Evolutionary conservation across 2,888 invertebrate species (phyloP).

Genomic region (Alcis repandata): DNA sequence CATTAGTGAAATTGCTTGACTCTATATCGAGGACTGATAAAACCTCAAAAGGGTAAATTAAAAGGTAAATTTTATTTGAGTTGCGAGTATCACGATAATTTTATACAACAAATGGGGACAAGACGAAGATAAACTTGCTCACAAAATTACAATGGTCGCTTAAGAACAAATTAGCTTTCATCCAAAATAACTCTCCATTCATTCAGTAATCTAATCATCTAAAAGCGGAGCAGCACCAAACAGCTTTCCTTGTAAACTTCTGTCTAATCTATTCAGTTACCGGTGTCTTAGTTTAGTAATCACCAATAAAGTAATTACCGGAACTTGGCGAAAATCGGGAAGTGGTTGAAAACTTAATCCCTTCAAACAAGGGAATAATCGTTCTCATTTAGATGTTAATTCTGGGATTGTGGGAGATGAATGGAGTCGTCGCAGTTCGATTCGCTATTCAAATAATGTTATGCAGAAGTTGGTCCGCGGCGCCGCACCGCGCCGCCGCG

Average conservation of each 20-base stretch:
- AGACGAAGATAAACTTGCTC: constrained; percentile 7
- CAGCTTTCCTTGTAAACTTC: constrained; percentile 58
- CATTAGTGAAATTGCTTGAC: too few relatives aligned
- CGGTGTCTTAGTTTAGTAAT: constrained; percentile 63
- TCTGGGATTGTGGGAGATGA: constrained; percentile 66
- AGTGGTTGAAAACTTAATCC: constrained; percentile 70
- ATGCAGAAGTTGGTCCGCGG: constrained; percentile 62
- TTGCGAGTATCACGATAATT: background rate
- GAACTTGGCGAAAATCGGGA: constrained; percentile 64
- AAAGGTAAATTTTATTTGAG: too few relatives aligned
- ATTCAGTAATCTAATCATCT: constrained; percentile 56
- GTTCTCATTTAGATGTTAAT: constrained; percentile 80
- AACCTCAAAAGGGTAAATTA: too few relatives aligned
- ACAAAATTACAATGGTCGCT: constrained; percentile 23
- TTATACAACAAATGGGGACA: constrained; percentile 1
- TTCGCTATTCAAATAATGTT: constrained; percentile 74
- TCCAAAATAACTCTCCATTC: constrained; percentile 49
- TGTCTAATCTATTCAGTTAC: constrained; percentile 57
- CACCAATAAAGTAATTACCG: constrained; percentile 68
- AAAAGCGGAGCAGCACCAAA: constrained; percentile 41
- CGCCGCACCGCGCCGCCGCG: background rate
- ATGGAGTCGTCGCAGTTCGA: constrained; percentile 68
- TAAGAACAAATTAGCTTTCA: constrained; percentile 45
- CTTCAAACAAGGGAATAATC: constrained; percentile 79
- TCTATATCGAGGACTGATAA: too few relatives aligned